Percentiles rank a stretch among this genome's conserved stretches.
phyloP scores from a whole-genome alignment of 2,797 vertebrate species.

The Smutsia gigantea region DNA sequence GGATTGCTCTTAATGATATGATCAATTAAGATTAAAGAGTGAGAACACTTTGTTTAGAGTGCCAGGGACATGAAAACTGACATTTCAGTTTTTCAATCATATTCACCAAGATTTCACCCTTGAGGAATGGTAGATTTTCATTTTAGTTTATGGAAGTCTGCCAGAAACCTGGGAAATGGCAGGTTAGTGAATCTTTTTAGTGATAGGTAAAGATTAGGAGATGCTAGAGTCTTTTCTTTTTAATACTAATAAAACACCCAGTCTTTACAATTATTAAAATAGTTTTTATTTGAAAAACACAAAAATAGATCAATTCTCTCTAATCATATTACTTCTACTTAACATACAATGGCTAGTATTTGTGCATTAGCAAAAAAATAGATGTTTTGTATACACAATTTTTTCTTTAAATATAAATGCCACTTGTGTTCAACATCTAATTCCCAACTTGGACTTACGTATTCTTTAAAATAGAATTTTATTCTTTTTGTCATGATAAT shows the following conservation, averaged over 20 bases:
- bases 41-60: neutral
- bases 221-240: conserved; percentile 43
- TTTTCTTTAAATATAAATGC: conserved; percentile 36
- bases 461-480: conserved; percentile 59
- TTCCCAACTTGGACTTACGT: neutral
- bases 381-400: neutral
- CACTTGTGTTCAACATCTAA: conserved; percentile 4
- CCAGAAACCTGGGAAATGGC: conserved; percentile 4
- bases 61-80: neutral
- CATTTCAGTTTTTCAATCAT: neutral
- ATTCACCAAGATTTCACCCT: neutral
- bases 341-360: neutral
- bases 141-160: conserved; percentile 41
- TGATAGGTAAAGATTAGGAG: conserved; percentile 9
- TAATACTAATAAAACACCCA: neutral
- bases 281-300: conserved; percentile 20
- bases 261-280: neutral
- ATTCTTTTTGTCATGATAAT: conserved; percentile 6
- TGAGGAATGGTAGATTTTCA: conserved; percentile 10
- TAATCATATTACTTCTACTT: no score
- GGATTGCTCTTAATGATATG: neutral
- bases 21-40: neutral
- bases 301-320: no score
- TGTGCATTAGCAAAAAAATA: neutral
- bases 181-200: conserved; percentile 24